These are phyloP conservation scores for Toxotes jaculatrix DNA, from an alignment of 2,113 vertebrate species.

Conservation along the genomic window DNA sequence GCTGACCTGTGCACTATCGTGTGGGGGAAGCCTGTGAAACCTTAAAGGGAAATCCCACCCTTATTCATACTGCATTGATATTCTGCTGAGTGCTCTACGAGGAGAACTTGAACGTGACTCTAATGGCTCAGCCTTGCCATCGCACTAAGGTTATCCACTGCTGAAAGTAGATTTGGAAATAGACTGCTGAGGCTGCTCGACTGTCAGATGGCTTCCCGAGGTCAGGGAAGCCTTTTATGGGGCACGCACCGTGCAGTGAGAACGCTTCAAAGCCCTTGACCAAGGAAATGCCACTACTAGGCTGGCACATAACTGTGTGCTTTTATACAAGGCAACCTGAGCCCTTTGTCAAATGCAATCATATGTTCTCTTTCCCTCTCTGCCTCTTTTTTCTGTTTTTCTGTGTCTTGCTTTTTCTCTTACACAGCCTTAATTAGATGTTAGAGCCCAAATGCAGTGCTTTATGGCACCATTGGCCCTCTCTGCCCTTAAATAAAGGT, in stretches of 20 bases:
- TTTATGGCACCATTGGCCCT: conserved; percentile 41
- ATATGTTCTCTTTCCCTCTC: conserved; percentile 22
- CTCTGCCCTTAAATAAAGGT: conserved; percentile 65
- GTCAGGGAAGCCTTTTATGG: conserved; percentile 76
- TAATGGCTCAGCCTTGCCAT: conserved; percentile 46
- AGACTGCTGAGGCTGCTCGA: conserved; percentile 41
- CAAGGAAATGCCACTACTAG: conserved; percentile 65
- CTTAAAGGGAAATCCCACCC: conserved; percentile 71
- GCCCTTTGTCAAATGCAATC: conserved; percentile 62
- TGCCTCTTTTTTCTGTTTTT: neutral
- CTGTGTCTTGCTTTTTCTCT: conserved; percentile 22
- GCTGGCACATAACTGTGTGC: conserved; percentile 31
- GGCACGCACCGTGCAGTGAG: conserved; percentile 22
- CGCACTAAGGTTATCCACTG: conserved; percentile 42
- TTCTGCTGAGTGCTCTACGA: conserved; percentile 65
- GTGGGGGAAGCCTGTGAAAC: conserved; percentile 64
- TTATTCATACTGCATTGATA: conserved; percentile 67
- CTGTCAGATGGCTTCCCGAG: conserved; percentile 61
- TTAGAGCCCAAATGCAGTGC: conserved; percentile 27
- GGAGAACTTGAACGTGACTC: conserved; percentile 60
- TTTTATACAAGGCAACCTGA: conserved; percentile 56
- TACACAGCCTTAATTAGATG: conserved; percentile 49
- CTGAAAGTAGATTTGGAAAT: conserved; percentile 64
- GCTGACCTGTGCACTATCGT: conserved; percentile 65
- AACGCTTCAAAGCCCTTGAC: conserved; percentile 70